Evolutionary conservation across 1,140 invertebrate genomes (phyloP).

Genomic region (Epicauta chinensis): DNA sequence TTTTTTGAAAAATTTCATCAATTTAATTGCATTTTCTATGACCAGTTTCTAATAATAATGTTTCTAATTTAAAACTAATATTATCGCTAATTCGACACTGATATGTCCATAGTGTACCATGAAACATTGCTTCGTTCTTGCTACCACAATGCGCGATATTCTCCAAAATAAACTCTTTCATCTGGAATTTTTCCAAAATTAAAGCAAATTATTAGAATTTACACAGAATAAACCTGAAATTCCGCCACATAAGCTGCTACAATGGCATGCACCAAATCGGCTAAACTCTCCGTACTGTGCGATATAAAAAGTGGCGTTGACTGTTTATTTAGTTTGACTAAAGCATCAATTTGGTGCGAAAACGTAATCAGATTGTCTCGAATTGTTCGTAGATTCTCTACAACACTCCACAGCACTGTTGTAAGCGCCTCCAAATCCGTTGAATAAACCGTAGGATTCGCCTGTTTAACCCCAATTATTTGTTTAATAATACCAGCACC

Average conservation of each 20-base stretch:
- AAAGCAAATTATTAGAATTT: not conserved
- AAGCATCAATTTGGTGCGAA: constrained; percentile 28
- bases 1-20: too few relatives aligned
- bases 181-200: constrained; percentile 26
- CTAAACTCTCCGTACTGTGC: constrained; percentile 19
- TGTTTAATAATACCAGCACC: constrained; percentile 34
- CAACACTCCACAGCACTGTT: constrained; percentile 26
- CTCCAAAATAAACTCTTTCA: constrained; percentile 36
- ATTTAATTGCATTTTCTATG: constrained; percentile 30
- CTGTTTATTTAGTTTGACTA: constrained; percentile 33
- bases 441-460: constrained; percentile 23
- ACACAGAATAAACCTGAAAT: constrained; percentile 31
- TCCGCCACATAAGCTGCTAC: constrained; percentile 32
- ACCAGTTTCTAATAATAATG: constrained; percentile 35
- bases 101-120: constrained; percentile 34
- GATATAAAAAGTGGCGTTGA: constrained; percentile 33
- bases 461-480: constrained; percentile 30
- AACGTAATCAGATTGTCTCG: constrained; percentile 20
- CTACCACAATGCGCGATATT: constrained; percentile 37
- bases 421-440: constrained; percentile 28
- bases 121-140: constrained; percentile 36
- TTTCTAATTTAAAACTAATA: constrained; percentile 32
- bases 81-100: constrained; percentile 28
- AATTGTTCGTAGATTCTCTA: constrained; percentile 20
- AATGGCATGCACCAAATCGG: constrained; percentile 22